A percentile compares a stretch with the other conserved stretches of the same genome.
phyloP scores from a whole-genome alignment of 1,140 invertebrate species.

The Pseudomyrmex gracilis region DNA sequence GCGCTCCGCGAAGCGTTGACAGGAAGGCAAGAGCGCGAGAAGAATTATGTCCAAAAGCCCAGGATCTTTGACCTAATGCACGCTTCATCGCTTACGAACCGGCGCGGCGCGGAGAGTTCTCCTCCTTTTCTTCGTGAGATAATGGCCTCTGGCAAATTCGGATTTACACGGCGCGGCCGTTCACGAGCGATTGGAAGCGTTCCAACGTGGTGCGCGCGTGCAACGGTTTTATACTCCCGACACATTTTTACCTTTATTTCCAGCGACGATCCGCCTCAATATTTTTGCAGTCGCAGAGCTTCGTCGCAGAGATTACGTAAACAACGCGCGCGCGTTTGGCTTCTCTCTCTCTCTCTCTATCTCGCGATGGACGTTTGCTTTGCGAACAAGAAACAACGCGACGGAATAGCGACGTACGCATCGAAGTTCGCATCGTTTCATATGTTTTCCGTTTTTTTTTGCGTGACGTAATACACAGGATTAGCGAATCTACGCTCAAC shows the following conservation, averaged over 20 bases:
- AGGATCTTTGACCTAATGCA: slow-evolving; percentile 55
- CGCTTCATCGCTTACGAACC: slow-evolving; percentile 51
- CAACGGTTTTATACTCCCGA: slow-evolving; percentile 45
- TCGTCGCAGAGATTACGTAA: slow-evolving; percentile 48
- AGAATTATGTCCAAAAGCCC: slow-evolving; percentile 52
- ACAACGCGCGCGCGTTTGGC: neutral
- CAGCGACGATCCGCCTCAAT: slow-evolving; percentile 28
- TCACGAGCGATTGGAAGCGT: slow-evolving; percentile 54
- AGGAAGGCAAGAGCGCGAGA: slow-evolving; percentile 28
- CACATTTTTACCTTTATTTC: slow-evolving; percentile 55
- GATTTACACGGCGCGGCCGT: slow-evolving; percentile 50
- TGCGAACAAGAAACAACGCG: neutral
- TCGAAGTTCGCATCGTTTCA: neutral
- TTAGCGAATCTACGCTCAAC: no score
- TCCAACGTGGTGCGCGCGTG: slow-evolving; percentile 40
- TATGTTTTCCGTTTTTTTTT: no score
- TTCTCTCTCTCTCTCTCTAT: neutral
- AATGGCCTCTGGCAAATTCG: slow-evolving; percentile 59
- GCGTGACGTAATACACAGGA: no score
- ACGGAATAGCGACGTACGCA: neutral
- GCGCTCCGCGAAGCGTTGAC: slow-evolving; percentile 37
- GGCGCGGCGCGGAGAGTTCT: slow-evolving; percentile 31
- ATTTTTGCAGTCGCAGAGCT: slow-evolving; percentile 38
- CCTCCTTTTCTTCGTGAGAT: slow-evolving; percentile 22
- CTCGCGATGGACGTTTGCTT: neutral